These are phyloP conservation scores for Callionymus lyra DNA, from an alignment of 2,113 vertebrate species.

Conservation along the genomic window DNA sequence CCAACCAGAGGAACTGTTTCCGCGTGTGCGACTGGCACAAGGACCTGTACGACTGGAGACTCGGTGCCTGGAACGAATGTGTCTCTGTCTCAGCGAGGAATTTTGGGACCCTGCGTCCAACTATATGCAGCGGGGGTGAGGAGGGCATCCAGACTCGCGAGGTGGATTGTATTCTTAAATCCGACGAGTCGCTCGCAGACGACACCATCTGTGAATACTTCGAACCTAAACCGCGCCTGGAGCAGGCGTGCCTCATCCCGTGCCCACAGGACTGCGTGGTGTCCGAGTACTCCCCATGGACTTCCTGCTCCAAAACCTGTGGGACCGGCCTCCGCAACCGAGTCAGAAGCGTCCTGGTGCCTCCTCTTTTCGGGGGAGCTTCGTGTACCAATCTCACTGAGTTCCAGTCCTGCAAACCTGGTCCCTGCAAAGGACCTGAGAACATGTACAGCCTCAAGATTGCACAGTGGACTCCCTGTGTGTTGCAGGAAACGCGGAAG, in stretches of 20 bases:
- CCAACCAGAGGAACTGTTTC: slow-evolving; percentile 91
- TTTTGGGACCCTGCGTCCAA: slow-evolving; percentile 55
- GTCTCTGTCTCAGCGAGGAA: slow-evolving; percentile 72
- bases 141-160: slow-evolving; percentile 89
- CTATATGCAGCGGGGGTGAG: slow-evolving; percentile 75
- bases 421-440: slow-evolving; percentile 72
- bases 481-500: slow-evolving; percentile 59
- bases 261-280: slow-evolving; percentile 89
- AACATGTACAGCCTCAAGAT: slow-evolving; percentile 78
- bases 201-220: slow-evolving; percentile 96
- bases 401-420: slow-evolving; percentile 78
- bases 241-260: slow-evolving; percentile 92
- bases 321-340: slow-evolving; percentile 84
- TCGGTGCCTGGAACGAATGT: slow-evolving; percentile 83
- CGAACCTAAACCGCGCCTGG: slow-evolving; percentile 85
- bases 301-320: slow-evolving; percentile 85
- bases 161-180: slow-evolving; percentile 77
- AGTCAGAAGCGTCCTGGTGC: slow-evolving; percentile 77
- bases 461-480: slow-evolving; percentile 78
- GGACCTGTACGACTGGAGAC: slow-evolving; percentile 87
- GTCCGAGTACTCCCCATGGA: slow-evolving; percentile 85
- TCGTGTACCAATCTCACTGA: slow-evolving; percentile 88
- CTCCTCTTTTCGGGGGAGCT: slow-evolving; percentile 78
- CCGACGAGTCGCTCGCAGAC: slow-evolving; percentile 70
- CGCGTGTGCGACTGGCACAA: slow-evolving; percentile 95